phyloP scores from a whole-genome alignment of 2,888 invertebrate species.

The Drosophila ustulata region DNA sequence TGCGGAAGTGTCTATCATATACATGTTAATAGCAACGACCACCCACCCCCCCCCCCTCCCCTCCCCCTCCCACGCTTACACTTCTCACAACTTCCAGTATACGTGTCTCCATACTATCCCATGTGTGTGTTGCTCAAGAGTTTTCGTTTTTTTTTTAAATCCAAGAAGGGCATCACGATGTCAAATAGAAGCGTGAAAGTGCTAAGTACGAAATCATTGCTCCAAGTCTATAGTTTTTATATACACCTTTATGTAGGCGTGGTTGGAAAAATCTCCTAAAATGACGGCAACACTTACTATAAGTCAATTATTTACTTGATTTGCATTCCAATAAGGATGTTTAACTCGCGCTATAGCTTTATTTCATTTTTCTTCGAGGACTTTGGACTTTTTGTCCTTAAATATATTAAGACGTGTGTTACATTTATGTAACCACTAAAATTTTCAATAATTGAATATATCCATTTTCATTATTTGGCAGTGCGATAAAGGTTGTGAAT shows the following conservation, averaged over 20 bases:
- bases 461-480: too few relatives aligned
- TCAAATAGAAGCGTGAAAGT: conserved; percentile 21
- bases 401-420: too few relatives aligned
- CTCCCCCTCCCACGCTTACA: conserved; percentile 21
- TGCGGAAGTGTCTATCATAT: conserved; percentile 80
- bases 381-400: background rate
- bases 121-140: conserved; percentile 15
- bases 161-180: conserved; percentile 20
- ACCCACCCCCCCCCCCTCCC: conserved; percentile 7
- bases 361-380: background rate
- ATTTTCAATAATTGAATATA: too few relatives aligned
- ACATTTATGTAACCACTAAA: too few relatives aligned
- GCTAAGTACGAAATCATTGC: conserved; percentile 24
- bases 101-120: conserved; percentile 1
- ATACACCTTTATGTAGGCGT: background rate
- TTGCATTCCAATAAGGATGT: too few relatives aligned
- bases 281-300: background rate
- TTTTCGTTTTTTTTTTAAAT: conserved; percentile 17
- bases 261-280: background rate
- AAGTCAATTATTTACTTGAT: background rate
- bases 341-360: too few relatives aligned
- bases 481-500: too few relatives aligned
- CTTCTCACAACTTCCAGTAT: conserved; percentile 15
- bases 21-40: conserved; percentile 70
- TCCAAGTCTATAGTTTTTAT: conserved; percentile 17